phyloP scores from a whole-genome alignment of 2,113 vertebrate species.

The Myrmophylax atrothorax region DNA sequence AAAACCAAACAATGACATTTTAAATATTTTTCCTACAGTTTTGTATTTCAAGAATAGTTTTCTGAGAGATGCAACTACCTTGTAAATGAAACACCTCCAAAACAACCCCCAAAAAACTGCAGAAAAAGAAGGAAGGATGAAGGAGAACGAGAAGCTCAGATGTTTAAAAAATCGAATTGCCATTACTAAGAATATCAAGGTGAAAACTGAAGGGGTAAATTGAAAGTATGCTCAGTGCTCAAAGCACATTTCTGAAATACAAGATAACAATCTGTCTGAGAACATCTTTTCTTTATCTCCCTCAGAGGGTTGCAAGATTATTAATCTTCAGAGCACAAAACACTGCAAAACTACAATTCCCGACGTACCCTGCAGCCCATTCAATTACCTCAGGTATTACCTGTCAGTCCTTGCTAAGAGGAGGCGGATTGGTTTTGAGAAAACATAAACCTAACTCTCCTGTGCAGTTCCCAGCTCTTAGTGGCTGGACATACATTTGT shows the following conservation, averaged over 20 bases:
- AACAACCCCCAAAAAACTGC: not conserved
- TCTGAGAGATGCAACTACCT: not conserved
- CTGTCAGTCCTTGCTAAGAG: slow-evolving; percentile 21
- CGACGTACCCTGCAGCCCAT: slow-evolving; percentile 58
- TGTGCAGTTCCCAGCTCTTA: not conserved
- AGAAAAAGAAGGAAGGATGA: slow-evolving; percentile 7
- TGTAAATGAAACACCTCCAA: not conserved
- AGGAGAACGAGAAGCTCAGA: slow-evolving; percentile 5
- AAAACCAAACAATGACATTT: not conserved
- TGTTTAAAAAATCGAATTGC: slow-evolving; percentile 24
- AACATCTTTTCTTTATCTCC: slow-evolving; percentile 39
- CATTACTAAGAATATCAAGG: slow-evolving; percentile 40
- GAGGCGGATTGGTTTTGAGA: slow-evolving; percentile 43
- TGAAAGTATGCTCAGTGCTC: slow-evolving; percentile 22
- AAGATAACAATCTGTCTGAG: slow-evolving; percentile 62
- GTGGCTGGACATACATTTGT: not conserved
- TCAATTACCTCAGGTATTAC: slow-evolving; percentile 66
- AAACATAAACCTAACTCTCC: slow-evolving; percentile 42
- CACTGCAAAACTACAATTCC: slow-evolving; percentile 72
- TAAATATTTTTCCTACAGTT: not conserved
- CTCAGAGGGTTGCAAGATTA: slow-evolving; percentile 57
- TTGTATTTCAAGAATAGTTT: not conserved
- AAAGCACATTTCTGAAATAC: slow-evolving; percentile 53
- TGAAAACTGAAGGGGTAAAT: slow-evolving; percentile 30
- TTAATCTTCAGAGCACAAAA: slow-evolving; percentile 69